phyloP scores from a whole-genome alignment of 1,140 invertebrate genomes.

The Stegodyphus mimosarum region DNA sequence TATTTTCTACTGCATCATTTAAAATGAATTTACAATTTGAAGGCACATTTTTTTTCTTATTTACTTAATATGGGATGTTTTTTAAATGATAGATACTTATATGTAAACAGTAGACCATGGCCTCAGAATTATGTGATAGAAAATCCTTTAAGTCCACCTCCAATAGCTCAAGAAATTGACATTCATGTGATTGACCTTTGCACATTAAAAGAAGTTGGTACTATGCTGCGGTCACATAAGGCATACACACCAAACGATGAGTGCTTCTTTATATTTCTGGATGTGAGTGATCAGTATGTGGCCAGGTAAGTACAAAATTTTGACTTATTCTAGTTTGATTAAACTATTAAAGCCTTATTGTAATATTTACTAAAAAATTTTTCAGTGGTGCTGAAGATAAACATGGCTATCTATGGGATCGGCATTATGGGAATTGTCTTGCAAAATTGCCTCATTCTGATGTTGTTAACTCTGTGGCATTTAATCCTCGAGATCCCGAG shows the following conservation, averaged over 20 bases:
- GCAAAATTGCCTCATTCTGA: constrained; percentile 82
- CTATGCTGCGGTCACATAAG: constrained; percentile 84
- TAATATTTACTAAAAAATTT: too few relatives aligned
- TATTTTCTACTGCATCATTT: too few relatives aligned
- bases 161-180: constrained; percentile 91
- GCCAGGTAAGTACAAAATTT: constrained; percentile 75
- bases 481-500: constrained; percentile 84
- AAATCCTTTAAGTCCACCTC: constrained; percentile 84
- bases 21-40: too few relatives aligned
- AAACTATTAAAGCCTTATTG: not conserved
- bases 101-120: constrained; percentile 89
- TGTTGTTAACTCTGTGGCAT: constrained; percentile 89
- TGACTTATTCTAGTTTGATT: not conserved
- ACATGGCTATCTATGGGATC: constrained; percentile 86
- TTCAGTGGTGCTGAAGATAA: constrained; percentile 86
- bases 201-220: constrained; percentile 82
- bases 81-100: constrained; percentile 76
- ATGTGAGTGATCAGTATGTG: constrained; percentile 86
- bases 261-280: constrained; percentile 90
- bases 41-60: too few relatives aligned
- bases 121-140: constrained; percentile 81
- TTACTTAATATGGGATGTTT: too few relatives aligned
- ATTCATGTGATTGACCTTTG: constrained; percentile 88
- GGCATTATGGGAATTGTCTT: constrained; percentile 85
- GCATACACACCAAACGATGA: constrained; percentile 89